Evolutionary conservation across 2,113 vertebrate genomes (phyloP).

Genomic region (Pseudolaguvia tuberculata): DNA sequence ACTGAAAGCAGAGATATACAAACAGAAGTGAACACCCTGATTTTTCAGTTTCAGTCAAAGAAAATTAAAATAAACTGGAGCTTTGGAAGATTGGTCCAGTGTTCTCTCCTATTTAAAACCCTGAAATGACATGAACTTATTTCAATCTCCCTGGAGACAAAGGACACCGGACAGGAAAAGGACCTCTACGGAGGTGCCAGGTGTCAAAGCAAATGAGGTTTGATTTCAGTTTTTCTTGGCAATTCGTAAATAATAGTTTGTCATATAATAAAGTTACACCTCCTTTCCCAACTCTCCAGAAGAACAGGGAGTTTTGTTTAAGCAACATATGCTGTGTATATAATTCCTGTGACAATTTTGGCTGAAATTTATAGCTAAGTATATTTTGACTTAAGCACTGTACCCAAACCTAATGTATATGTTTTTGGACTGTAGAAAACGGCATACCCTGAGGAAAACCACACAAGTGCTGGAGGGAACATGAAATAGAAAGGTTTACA

Average conservation of each 20-base stretch:
- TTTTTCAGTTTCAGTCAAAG: not conserved
- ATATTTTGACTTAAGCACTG: not conserved
- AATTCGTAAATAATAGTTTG: not conserved
- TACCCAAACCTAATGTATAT: too few species aligned
- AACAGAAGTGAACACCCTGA: not conserved
- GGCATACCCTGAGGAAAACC: too few species aligned
- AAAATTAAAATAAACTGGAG: slow-evolving; percentile 14
- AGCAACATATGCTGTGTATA: not conserved
- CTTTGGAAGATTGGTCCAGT: not conserved
- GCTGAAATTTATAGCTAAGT: not conserved
- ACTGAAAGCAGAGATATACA: not conserved
- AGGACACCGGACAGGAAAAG: slow-evolving; percentile 42
- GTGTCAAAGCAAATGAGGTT: slow-evolving; percentile 43
- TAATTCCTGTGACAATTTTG: slow-evolving; percentile 9
- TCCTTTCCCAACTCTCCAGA: slow-evolving; percentile 7
- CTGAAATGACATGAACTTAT: slow-evolving; percentile 50
- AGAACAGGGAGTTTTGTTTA: slow-evolving; percentile 9
- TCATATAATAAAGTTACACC: not conserved
- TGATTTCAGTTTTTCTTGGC: slow-evolving; percentile 16
- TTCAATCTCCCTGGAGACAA: slow-evolving; percentile 42
- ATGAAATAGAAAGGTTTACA: not conserved
- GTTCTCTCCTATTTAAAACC: slow-evolving; percentile 46
- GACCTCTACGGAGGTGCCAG: slow-evolving; percentile 39
- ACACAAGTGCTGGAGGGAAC: too few species aligned
- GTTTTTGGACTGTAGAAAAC: too few species aligned